phyloP scores from a whole-genome alignment of 1,140 invertebrate genomes.

The Theocolax elegans region DNA sequence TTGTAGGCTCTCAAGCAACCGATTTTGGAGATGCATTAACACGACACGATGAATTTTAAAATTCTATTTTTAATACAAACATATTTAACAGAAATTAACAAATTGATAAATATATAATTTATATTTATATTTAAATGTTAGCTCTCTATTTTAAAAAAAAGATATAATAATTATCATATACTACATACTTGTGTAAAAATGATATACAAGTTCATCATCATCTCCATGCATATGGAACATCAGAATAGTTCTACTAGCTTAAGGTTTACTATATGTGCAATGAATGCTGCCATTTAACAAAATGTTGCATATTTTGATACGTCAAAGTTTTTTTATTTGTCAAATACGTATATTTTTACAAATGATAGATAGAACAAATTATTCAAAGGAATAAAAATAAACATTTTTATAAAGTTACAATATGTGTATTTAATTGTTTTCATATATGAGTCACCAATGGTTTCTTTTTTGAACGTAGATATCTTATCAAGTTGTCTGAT shows the following conservation, averaged over 20 bases:
- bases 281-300: conserved; percentile 8
- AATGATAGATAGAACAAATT: conserved; percentile 1
- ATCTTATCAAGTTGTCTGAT: conserved; percentile 26
- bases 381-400: conserved; percentile 13
- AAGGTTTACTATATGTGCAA: not conserved
- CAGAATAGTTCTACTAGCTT: not conserved
- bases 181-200: not conserved
- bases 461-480: not conserved
- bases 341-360: conserved; percentile 32
- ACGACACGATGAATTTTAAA: conserved; percentile 93
- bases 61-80: conserved; percentile 21
- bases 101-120: conserved; percentile 15
- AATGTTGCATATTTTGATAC: conserved; percentile 24
- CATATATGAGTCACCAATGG: not conserved
- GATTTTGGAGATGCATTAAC: conserved; percentile 97
- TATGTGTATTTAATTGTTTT: not conserved
- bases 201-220: not conserved
- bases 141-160: conserved; percentile 11
- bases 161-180: not conserved
- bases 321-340: conserved; percentile 11
- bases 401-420: not conserved
- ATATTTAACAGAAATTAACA: not conserved
- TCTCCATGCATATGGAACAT: not conserved
- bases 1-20: conserved; percentile 98
- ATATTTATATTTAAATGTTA: conserved; percentile 19